Conservation (phyloP, 2,113 vertebrate genomes). For the Lophotis ruficrista region DNA sequence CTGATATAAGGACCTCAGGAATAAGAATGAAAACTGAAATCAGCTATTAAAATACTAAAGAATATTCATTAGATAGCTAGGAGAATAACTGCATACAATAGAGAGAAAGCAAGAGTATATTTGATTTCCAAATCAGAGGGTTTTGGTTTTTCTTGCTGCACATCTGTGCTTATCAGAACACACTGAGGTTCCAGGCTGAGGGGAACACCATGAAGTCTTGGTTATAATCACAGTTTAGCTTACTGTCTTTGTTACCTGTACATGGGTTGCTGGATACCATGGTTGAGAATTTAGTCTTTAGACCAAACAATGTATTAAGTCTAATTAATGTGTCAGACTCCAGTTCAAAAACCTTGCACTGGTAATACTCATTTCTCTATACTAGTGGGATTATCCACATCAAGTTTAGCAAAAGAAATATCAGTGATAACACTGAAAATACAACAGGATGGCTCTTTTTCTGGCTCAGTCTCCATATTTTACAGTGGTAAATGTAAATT, state of each 20-base stretch:
- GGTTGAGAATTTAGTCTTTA: slow-evolving; percentile 35
- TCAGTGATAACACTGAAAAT: neutral
- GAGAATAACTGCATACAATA: neutral
- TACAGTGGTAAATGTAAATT: neutral
- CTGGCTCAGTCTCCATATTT: neutral
- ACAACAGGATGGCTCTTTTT: neutral
- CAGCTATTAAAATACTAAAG: neutral
- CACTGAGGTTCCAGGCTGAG: neutral
- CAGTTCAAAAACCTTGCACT: neutral
- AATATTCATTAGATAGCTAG: neutral
- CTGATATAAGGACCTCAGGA: neutral
- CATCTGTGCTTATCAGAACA: neutral
- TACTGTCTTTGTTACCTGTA: neutral
- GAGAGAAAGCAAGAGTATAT: neutral
- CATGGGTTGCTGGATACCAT: neutral
- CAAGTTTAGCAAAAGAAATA: neutral
- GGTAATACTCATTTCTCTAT: slow-evolving; percentile 18
- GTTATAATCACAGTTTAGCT: neutral
- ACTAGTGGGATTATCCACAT: neutral
- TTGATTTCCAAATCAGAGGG: neutral
- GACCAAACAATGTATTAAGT: slow-evolving; percentile 51
- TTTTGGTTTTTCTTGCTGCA: neutral
- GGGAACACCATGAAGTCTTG: neutral
- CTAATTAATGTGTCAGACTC: slow-evolving; percentile 52
- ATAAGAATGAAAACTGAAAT: neutral